Evolutionary conservation across 2,797 vertebrate genomes (phyloP), one percentile per base, ranked within the genome.

Genomic region (Xiphophorus birchmanni): DNA sequence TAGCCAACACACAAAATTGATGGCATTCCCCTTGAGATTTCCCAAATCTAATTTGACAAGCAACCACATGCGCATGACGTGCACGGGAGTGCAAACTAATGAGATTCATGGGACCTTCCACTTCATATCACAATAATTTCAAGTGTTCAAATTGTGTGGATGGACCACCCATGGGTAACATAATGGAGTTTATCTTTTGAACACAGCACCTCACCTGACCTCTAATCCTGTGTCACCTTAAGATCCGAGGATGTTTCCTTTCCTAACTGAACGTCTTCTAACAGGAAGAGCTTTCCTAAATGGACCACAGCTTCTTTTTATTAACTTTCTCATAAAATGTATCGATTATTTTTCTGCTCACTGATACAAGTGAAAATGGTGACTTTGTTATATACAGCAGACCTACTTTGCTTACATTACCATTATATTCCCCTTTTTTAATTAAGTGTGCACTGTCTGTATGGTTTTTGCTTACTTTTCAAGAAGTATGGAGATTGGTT

Each of bases 31-130:
- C 86, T 83, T 29, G 73, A 81, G 73, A 48, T 82, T 93, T 80
- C 79, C 50, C 47, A 86, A 92, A 93, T 93, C 86, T 79, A 93
- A 93, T 92, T 92, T 89, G 79, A 89, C 81, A 83, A 86, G 87
- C 83, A 92, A 94, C 78, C 18, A 81, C 73, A 87, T 89, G 90
- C 90, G 48, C 92, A 90, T 94, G 93, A 95, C 85, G 87, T 78
- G 83, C 84, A 90, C 77, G 79, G 84, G 78, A 82, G 82, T 37
- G 52, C 79, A 78, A 76, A 84, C 80, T 92, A 93, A 93, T 93
- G 79, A 78, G 67, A 90, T 93, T 93, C 93, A 94, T 91, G 88
- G 86, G 94, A 94, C 87, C 85, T 60, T 90, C 85, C 76, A 37
- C 80, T 23, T 73, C 56, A 76, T 63, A 54, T 76, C 73, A 81